Evolutionary conservation across 2,797 vertebrate species (phyloP), one percentile per base, ranked within the genome.

Genomic region (Malurus leucopterus): DNA sequence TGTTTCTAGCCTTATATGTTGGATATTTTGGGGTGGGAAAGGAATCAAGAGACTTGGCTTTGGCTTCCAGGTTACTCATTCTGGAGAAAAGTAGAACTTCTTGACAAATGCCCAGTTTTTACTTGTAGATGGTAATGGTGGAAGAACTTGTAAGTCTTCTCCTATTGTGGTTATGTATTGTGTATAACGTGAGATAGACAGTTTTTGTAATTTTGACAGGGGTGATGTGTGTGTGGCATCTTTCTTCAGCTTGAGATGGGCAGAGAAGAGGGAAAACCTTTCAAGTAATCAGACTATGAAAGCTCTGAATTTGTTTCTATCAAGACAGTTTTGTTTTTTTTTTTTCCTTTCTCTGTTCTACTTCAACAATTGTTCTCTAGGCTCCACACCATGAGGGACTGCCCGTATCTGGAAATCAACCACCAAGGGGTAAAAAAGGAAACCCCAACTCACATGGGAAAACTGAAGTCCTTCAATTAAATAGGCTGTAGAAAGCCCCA

Each of bases 1-100:
- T 47, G 17, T 70, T 91, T 73, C 19, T 44, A 24, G 13, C 4
- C 2, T 41, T 57, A 2, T 27, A 3, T 30, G 5, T 14, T 62
- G 19, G 14, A 15, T 4, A 32, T 43, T 70, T 54, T 46, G 1
- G 11, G 4, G 3, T 41, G 6, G 5, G 10, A 26, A 32, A 14
- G 11, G 16, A 54, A 41, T 24, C 1, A 2, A 13, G 44, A 46
- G 21, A 46, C 2, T 3, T 30, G 9, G 1, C 23, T 44, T 15
- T 69, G 12, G 2, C 36, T 90, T 81, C 27, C 14, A 51, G 2
- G 9, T 46, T 71, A 46, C 2, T 5, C 8, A 2, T 26, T 58
- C 8, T 30, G 16, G 22, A 8, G 6, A 55, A 70, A 8, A 57
- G 9, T 32, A 73, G 47, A 83, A 61, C 7, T 51, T 85, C 18